Percentiles rank a stretch among this genome's conserved stretches.
phyloP scores from a whole-genome alignment of 2,797 vertebrate species.

The Muraenolepis orangiensis region DNA sequence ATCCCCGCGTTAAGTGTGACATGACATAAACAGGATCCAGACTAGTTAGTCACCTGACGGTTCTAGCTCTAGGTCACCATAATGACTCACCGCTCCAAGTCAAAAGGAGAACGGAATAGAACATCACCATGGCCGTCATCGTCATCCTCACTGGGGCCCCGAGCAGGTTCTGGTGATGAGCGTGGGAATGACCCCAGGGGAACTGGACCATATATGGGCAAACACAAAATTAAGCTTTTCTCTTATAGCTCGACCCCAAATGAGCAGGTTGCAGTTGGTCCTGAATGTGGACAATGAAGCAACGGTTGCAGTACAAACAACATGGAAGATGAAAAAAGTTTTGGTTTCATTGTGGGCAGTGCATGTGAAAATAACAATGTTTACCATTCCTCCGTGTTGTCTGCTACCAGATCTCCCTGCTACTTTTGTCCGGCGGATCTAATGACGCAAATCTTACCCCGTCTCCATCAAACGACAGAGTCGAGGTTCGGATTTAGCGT shows the following conservation, averaged over 20 bases:
- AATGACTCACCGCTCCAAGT: neutral
- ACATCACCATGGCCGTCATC: neutral
- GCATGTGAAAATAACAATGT: no score
- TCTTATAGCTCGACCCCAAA: neutral
- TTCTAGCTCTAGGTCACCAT: neutral
- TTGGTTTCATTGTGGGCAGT: no score
- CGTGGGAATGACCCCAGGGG: neutral
- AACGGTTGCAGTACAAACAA: neutral
- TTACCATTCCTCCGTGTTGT: no score
- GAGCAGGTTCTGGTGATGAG: neutral
- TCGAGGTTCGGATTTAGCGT: no score
- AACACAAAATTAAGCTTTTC: neutral
- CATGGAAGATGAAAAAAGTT: no score
- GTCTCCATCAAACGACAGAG: no score
- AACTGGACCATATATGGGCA: neutral
- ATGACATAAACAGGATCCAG: neutral
- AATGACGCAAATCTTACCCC: no score
- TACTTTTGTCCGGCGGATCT: no score
- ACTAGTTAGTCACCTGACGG: neutral
- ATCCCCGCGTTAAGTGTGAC: neutral
- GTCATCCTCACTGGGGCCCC: neutral
- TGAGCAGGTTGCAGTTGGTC: neutral
- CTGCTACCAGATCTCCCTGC: no score
- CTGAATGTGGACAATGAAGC: neutral
- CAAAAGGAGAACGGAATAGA: neutral